phyloP scores from a whole-genome alignment of 2,888 invertebrate genomes.

The Spodoptera picta region DNA sequence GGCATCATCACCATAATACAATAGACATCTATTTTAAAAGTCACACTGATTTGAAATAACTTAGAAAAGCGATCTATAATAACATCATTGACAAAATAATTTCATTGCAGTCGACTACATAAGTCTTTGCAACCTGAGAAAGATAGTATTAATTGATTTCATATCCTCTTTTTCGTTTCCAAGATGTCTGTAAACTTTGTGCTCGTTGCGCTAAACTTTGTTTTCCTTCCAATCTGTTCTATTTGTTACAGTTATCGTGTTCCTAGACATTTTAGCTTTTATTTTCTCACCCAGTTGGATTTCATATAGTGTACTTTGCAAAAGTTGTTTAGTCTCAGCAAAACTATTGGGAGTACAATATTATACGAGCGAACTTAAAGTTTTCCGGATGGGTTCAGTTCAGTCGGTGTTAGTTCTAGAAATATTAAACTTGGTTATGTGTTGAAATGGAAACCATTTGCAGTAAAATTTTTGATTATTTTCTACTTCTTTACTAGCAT shows the following conservation, averaged over 20 bases:
- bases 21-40: too few relatives aligned
- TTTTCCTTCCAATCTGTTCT: constrained; percentile 53
- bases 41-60: too few relatives aligned
- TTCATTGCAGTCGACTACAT: background rate
- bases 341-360: constrained; percentile 45
- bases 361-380: constrained; percentile 26
- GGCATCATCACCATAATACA: too few relatives aligned
- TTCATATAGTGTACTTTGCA: constrained; percentile 48
- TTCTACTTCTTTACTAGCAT: too few relatives aligned
- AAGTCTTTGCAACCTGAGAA: background rate
- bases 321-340: constrained; percentile 49
- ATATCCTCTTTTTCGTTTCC: constrained; percentile 27
- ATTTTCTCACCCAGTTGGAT: constrained; percentile 57
- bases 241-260: constrained; percentile 59
- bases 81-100: too few relatives aligned
- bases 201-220: constrained; percentile 48
- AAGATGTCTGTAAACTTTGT: constrained; percentile 37
- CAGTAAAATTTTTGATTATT: background rate
- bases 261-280: constrained; percentile 57
- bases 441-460: constrained; percentile 1
- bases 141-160: constrained; percentile 30
- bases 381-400: constrained; percentile 14
- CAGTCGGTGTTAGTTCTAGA: constrained; percentile 2
- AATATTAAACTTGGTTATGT: constrained; percentile 20
- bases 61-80: too few relatives aligned